phyloP scores from a whole-genome alignment of 2,888 invertebrate genomes.

The Cyclophora punctaria region DNA sequence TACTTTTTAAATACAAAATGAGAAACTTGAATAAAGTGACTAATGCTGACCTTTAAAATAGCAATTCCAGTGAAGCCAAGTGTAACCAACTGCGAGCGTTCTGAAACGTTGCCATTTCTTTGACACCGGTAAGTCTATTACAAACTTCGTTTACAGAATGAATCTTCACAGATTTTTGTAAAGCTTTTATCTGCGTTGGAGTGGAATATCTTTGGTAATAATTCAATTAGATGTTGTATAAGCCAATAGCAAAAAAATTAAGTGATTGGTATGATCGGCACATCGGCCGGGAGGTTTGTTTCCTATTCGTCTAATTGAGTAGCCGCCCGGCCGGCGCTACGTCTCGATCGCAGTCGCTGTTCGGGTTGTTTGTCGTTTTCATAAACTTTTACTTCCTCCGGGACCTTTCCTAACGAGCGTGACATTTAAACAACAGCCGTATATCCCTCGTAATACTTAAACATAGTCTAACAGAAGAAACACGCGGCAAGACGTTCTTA shows the following conservation, averaged over 20 bases:
- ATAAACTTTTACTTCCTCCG: slow-evolving; percentile 11
- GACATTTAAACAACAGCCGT: slow-evolving; percentile 43
- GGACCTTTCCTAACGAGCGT: slow-evolving; percentile 40
- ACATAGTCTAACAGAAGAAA: slow-evolving; percentile 11
- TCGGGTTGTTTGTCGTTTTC: slow-evolving; percentile 16
- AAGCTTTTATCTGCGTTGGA: not conserved
- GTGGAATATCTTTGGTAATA: slow-evolving; percentile 1
- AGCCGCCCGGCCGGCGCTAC: not conserved
- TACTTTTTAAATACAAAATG: too few relatives aligned
- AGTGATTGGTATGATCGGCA: slow-evolving; percentile 3
- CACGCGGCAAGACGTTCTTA: slow-evolving; percentile 27
- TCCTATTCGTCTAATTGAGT: slow-evolving; percentile 3
- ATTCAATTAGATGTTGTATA: slow-evolving; percentile 4
- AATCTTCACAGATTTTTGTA: slow-evolving; percentile 4
- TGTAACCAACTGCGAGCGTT: not conserved
- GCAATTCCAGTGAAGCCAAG: slow-evolving; percentile 1
- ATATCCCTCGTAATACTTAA: slow-evolving; percentile 24
- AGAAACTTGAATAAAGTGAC: too few relatives aligned
- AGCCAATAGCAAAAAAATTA: not conserved
- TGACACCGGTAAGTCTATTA: slow-evolving; percentile 3
- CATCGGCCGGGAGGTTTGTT: not conserved
- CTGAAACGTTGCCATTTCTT: slow-evolving; percentile 2
- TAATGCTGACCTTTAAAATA: slow-evolving; percentile 1
- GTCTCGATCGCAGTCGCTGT: slow-evolving; percentile 7
- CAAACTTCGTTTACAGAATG: slow-evolving; percentile 2